Conservation (phyloP, 2,113 vertebrate species). For the Hemiprocne comata region DNA sequence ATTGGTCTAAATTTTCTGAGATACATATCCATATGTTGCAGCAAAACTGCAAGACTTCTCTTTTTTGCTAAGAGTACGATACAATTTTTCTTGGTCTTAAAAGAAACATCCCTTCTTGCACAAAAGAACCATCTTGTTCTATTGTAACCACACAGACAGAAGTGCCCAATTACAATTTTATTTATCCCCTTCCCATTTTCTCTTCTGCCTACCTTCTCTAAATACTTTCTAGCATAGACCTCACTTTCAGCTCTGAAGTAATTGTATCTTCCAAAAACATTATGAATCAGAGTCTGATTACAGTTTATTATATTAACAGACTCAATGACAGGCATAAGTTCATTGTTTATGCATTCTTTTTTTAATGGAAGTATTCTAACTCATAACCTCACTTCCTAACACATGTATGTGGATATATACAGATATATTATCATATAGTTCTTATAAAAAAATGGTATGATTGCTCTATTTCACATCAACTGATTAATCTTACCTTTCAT, state of each 20-base stretch:
- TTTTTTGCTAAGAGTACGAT: not conserved
- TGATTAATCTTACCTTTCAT: not conserved
- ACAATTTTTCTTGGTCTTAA: not conserved
- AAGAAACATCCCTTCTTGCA: not conserved
- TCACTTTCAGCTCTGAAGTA: not conserved
- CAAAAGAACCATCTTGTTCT: not conserved
- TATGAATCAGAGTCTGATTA: not conserved
- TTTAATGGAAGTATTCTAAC: not conserved
- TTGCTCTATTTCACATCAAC: not conserved
- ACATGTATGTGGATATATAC: not conserved
- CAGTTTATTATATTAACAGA: not conserved
- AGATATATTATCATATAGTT: not conserved
- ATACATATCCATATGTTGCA: not conserved
- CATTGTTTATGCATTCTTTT: not conserved
- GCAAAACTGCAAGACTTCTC: not conserved
- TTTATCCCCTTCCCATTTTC: not conserved
- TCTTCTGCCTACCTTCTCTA: not conserved
- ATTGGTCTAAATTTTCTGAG: not conserved
- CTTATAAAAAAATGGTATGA: not conserved
- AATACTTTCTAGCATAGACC: not conserved
- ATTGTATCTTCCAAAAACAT: not conserved
- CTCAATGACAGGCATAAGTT: not conserved
- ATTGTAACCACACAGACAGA: not conserved
- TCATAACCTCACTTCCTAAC: not conserved
- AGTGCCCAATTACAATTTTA: not conserved